Percentiles rank a stretch among this genome's conserved stretches.
These are phyloP conservation scores for Lordiphosa clarofinis DNA, from an alignment of 1,140 invertebrate genomes.

Conservation along the genomic window DNA sequence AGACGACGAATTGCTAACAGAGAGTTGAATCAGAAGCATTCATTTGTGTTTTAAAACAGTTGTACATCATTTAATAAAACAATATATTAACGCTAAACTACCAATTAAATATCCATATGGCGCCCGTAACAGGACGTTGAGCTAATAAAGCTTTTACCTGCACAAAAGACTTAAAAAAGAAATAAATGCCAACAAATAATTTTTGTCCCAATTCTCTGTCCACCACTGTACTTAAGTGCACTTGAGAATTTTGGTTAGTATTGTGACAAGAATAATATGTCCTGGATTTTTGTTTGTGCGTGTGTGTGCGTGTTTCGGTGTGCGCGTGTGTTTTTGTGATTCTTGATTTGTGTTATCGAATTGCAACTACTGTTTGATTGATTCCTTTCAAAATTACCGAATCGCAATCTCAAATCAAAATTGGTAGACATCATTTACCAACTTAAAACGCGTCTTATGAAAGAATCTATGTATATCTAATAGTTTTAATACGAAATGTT, in stretches of 20 bases:
- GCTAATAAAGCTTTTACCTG: too few species aligned
- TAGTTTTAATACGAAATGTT: slow-evolving; percentile 18
- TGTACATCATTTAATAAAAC: too few species aligned
- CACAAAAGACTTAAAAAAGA: too few species aligned
- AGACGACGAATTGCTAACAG: too few species aligned
- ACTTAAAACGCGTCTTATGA: slow-evolving; percentile 7
- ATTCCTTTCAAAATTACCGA: slow-evolving; percentile 14
- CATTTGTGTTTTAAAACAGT: too few species aligned
- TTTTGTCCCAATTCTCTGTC: too few species aligned
- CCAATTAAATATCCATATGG: too few species aligned
- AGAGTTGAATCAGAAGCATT: too few species aligned
- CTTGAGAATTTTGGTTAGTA: slow-evolving; percentile 40
- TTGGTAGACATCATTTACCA: slow-evolving; percentile 13
- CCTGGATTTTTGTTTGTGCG: slow-evolving; percentile 7
- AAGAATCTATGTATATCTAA: slow-evolving; percentile 15
- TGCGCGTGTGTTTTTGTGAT: slow-evolving; percentile 2
- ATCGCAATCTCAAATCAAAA: slow-evolving; percentile 18
- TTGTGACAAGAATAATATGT: slow-evolving; percentile 24
- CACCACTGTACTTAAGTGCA: slow-evolving; percentile 22
- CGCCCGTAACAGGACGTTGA: too few species aligned
- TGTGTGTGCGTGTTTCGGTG: slow-evolving; percentile 16
- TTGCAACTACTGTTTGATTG: slow-evolving; percentile 14
- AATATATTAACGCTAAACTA: too few species aligned
- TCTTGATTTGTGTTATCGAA: slow-evolving; percentile 40
- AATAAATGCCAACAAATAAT: too few species aligned